Percentiles rank a stretch among this genome's conserved stretches.
These are phyloP conservation scores for Melanogrammus aeglefinus DNA, from an alignment of 2,797 vertebrate genomes.

Conservation along the genomic window DNA sequence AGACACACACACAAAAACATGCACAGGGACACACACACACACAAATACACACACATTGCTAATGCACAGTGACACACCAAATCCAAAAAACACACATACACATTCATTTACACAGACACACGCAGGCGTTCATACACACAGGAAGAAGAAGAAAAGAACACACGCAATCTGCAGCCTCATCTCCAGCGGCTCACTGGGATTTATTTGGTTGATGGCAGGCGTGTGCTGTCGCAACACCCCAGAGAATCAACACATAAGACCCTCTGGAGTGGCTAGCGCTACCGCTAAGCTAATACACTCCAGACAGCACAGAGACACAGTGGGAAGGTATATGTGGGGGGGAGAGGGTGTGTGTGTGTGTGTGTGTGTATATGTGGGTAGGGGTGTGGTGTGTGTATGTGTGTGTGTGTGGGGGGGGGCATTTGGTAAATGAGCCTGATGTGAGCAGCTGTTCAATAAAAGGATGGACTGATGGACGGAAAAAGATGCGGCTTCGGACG, in stretches of 20 bases:
- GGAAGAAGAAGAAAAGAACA: slow-evolving; percentile 45
- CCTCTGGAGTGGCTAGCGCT: slow-evolving; percentile 56
- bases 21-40: background rate
- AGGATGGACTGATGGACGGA: slow-evolving; percentile 30
- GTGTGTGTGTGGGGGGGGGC: too few relatives aligned
- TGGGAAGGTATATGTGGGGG: slow-evolving; percentile 13
- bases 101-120: slow-evolving; percentile 10
- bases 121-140: slow-evolving; percentile 10
- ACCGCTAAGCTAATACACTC: slow-evolving; percentile 63
- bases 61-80: slow-evolving; percentile 16
- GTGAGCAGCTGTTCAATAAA: slow-evolving; percentile 40
- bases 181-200: slow-evolving; percentile 64
- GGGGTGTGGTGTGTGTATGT: too few relatives aligned
- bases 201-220: slow-evolving; percentile 62
- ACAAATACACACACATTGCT: slow-evolving; percentile 42
- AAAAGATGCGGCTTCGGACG: slow-evolving; percentile 14
- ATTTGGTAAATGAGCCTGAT: slow-evolving; percentile 3
- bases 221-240: slow-evolving; percentile 57
- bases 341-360: background rate
- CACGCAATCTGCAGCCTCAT: slow-evolving; percentile 61
- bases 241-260: slow-evolving; percentile 66
- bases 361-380: background rate
- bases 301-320: slow-evolving; percentile 39
- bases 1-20: background rate
- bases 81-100: slow-evolving; percentile 21